A percentile compares a stretch with the other conserved stretches of the same genome.
Conservation (phyloP, 2,113 vertebrate species). For the Leptocoma aspasia region DNA sequence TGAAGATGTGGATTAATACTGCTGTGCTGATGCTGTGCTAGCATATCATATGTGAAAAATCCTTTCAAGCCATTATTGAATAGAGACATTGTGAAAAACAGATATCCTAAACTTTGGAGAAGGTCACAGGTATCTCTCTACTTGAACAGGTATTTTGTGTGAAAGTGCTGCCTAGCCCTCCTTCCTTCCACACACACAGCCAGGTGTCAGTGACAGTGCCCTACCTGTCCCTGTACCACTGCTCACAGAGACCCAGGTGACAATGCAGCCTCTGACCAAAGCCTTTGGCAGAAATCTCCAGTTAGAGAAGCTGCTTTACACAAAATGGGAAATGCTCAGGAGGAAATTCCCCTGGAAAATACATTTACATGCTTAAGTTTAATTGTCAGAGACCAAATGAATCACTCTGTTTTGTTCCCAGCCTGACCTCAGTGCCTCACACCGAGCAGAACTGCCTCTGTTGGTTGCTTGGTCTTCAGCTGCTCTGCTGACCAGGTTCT, state of each 20-base stretch:
- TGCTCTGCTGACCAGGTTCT: not conserved
- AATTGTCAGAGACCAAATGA: not conserved
- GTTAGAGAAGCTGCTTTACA: not conserved
- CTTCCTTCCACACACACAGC: not conserved
- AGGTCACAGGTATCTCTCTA: not conserved
- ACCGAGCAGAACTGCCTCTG: rapidly evolving
- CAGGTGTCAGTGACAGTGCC: not conserved
- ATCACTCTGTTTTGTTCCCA: not conserved
- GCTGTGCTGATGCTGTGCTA: not conserved
- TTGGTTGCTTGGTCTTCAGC: not conserved
- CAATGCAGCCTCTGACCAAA: not conserved
- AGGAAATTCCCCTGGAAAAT: not conserved
- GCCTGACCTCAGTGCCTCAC: not conserved
- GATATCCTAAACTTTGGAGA: not conserved
- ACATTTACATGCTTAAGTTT: not conserved
- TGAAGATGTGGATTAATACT: not conserved
- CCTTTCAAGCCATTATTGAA: not conserved
- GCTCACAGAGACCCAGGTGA: not conserved
- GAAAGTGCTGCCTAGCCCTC: not conserved
- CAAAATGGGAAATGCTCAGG: not conserved
- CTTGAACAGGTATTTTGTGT: not conserved
- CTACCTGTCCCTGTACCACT: rapidly evolving
- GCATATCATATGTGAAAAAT: not conserved
- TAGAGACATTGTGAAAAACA: not conserved
- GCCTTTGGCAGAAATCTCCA: not conserved